Conservation (phyloP, 2,113 vertebrate species). For the human region DNA sequence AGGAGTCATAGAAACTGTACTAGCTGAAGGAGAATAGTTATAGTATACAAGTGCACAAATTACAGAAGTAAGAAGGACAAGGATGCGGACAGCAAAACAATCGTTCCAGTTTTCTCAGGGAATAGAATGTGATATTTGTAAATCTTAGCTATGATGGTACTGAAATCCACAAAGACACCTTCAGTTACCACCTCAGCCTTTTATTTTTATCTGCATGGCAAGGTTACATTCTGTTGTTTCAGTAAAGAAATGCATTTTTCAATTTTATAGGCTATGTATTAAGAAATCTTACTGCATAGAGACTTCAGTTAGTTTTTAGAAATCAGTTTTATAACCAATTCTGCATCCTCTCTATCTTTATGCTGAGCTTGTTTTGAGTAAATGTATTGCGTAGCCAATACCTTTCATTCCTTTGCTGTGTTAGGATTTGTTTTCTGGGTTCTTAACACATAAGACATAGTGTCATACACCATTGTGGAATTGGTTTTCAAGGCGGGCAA, state of each 20-base stretch:
- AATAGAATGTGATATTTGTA: neutral
- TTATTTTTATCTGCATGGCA: neutral
- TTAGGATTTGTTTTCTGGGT: neutral
- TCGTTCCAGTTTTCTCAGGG: neutral
- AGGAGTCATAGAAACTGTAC: neutral
- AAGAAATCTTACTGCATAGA: neutral
- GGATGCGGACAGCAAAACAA: neutral
- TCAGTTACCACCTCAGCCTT: neutral
- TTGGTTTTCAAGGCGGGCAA: neutral
- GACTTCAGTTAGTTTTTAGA: neutral
- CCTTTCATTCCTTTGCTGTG: neutral
- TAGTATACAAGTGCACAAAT: neutral
- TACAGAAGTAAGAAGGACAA: neutral
- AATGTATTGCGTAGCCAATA: neutral
- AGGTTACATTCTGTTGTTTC: neutral
- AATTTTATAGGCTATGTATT: neutral
- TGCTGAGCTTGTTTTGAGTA: neutral
- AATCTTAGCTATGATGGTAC: neutral
- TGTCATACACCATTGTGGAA: neutral
- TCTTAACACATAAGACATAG: neutral
- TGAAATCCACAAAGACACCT: neutral
- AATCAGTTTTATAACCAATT: constrained; percentile 43
- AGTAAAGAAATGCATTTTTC: constrained; percentile 29
- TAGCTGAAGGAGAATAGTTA: neutral
- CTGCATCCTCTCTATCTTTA: neutral